These are phyloP conservation scores for Catagonus wagneri DNA, from an alignment of 2,113 vertebrate genomes.

Conservation along the genomic window DNA sequence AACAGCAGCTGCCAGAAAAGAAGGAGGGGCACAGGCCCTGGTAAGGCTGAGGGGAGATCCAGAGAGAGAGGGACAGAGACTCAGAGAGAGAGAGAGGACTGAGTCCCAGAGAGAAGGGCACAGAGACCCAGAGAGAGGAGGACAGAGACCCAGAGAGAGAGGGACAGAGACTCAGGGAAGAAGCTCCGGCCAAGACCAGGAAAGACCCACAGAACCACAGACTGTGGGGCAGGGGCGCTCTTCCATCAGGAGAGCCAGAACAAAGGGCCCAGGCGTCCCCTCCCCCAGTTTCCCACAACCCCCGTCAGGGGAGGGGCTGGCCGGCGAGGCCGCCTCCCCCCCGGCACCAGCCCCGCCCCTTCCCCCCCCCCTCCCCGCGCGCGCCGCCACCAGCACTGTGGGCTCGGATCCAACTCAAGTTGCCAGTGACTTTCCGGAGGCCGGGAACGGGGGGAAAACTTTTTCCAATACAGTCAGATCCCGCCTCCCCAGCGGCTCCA, in stretches of 20 bases:
- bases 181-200: slow-evolving; percentile 11
- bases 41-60: not conserved
- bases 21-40: not conserved
- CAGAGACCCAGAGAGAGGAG: not conserved
- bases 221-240: not conserved
- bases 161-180: not conserved
- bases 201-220: slow-evolving; percentile 36
- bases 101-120: not conserved
- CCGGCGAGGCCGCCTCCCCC: not conserved
- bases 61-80: not conserved
- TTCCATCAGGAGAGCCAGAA: slow-evolving; percentile 74
- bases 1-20: slow-evolving; percentile 61
- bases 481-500: slow-evolving; percentile 52
- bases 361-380: not conserved
- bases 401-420: slow-evolving; percentile 65
- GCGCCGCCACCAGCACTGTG: not conserved
- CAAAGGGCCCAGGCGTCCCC: slow-evolving; percentile 82
- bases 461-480: slow-evolving; percentile 72
- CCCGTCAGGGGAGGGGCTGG: slow-evolving; percentile 64
- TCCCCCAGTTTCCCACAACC: slow-evolving; percentile 79
- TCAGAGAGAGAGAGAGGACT: not conserved
- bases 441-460: slow-evolving; percentile 76
- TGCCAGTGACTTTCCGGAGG: slow-evolving; percentile 81
- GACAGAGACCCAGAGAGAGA: not conserved
- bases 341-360: not conserved